These are phyloP conservation scores for Threskiornis aethiopicus DNA, from an alignment of 2,797 vertebrate species.

Conservation along the genomic window DNA sequence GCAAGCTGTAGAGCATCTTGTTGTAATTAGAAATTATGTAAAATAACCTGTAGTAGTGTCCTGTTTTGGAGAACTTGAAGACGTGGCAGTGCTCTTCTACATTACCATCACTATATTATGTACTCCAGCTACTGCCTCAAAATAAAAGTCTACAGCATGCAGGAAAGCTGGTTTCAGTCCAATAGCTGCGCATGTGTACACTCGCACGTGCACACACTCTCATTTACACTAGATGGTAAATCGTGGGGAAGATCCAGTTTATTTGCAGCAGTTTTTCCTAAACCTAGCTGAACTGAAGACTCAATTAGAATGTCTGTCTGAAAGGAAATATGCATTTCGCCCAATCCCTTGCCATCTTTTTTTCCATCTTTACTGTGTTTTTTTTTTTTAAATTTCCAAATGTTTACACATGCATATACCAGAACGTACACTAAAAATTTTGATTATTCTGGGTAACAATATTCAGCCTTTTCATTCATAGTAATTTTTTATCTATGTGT, in stretches of 20 bases:
- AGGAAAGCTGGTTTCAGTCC: background rate
- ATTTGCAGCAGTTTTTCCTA: background rate
- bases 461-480: background rate
- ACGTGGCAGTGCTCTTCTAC: background rate
- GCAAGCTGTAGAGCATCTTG: background rate
- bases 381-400: background rate
- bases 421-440: background rate
- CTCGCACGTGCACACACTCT: rapidly evolving
- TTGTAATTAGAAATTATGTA: background rate
- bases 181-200: rapidly evolving
- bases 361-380: background rate
- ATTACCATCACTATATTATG: background rate
- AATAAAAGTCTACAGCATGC: background rate
- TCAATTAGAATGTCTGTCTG: background rate
- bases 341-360: background rate
- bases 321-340: background rate
- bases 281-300: background rate
- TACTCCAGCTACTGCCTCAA: background rate
- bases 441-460: background rate
- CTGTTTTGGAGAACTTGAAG: background rate
- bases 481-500: background rate
- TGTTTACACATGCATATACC: background rate
- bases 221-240: background rate
- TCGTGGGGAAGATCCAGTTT: background rate
- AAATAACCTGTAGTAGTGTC: background rate